phyloP scores from a whole-genome alignment of 2,888 invertebrate genomes.

The Hyposoter didymator region DNA sequence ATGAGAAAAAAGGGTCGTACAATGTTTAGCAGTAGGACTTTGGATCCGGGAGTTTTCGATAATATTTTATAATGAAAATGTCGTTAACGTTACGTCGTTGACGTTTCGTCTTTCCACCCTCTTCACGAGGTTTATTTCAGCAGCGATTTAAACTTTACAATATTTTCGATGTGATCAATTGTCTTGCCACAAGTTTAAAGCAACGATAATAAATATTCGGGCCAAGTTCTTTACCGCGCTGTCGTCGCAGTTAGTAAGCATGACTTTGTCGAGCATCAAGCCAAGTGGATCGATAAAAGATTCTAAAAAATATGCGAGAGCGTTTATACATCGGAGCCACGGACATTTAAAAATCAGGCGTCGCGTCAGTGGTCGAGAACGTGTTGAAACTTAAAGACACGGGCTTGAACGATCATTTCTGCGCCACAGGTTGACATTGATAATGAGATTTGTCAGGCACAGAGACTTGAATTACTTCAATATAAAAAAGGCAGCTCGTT shows the following conservation, averaged over 20 bases:
- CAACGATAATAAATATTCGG: conserved; percentile 31
- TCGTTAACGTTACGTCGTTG: neutral
- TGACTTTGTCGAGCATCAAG: conserved; percentile 13
- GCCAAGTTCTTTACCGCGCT: conserved; percentile 17
- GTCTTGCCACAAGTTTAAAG: neutral
- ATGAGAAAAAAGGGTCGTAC: neutral
- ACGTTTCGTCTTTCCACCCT: neutral
- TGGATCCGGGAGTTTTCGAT: neutral
- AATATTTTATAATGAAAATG: neutral
- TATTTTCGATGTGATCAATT: conserved; percentile 20
- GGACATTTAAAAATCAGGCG: neutral
- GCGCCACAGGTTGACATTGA: conserved; percentile 33
- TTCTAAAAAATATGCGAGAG: conserved; percentile 6
- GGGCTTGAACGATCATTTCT: conserved; percentile 5
- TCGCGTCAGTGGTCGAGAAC: conserved; percentile 19
- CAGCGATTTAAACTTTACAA: neutral
- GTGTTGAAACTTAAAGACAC: conserved; percentile 19
- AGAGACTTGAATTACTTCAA: neutral
- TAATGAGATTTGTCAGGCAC: conserved; percentile 46
- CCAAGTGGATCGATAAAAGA: conserved; percentile 4
- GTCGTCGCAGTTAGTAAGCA: conserved; percentile 9
- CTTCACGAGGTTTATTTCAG: neutral
- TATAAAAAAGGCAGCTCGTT: conserved; percentile 23
- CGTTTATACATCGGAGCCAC: conserved; percentile 2
- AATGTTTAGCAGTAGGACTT: neutral